Evolutionary conservation across 2,113 vertebrate species (phyloP), one percentile per base, ranked within the genome.

Genomic region (Apodemus speciosus): DNA sequence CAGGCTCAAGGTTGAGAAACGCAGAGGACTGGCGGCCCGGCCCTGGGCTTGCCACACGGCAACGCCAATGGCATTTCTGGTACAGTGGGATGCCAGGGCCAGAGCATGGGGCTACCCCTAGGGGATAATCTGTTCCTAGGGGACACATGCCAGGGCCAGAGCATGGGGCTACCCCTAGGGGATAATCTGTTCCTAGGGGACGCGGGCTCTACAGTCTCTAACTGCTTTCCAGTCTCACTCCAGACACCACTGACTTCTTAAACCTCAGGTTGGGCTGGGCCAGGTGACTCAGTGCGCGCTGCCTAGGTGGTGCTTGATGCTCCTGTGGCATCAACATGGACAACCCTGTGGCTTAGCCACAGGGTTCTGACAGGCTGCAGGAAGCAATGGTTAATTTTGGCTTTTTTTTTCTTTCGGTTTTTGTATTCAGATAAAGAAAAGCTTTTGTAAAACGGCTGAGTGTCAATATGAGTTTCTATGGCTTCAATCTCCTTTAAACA

Each of bases 401-500:
- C 98, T 98, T 97, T 98, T 96, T 93, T 85, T 97, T 94, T 80
- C 75, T 64, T 72, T 40, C 8, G 8, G 11, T 49, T 96, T 98
- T 98, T 97, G 97, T 98, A 97, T 98, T 98, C 97, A 95, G 97
- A 97, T 97, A 98, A 98, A 97, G 97, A 98, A 98, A 98, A 98
- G 97, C 97, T 98, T 98, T 98, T 98, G 98, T 98, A 98, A 99
- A 98, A 98, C 98, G 98, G 98, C 98, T 99, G 98, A 99, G 98
- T 98, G 97, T 99, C 98, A 98, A 97, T 98, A 98, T 98, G 98
- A 98, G 98, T 99, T 99, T 99, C 98, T 99, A 99, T 99, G 99
- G 99, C 99, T 99, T 99, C 99, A 99, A 99, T 99, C 99, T 99
- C 99, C 99, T 99, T 99, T 99, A 98, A 99, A 99, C 98, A 98